Evolutionary conservation across 2,888 invertebrate species (phyloP).

Genomic region (Torymus texanus): DNA sequence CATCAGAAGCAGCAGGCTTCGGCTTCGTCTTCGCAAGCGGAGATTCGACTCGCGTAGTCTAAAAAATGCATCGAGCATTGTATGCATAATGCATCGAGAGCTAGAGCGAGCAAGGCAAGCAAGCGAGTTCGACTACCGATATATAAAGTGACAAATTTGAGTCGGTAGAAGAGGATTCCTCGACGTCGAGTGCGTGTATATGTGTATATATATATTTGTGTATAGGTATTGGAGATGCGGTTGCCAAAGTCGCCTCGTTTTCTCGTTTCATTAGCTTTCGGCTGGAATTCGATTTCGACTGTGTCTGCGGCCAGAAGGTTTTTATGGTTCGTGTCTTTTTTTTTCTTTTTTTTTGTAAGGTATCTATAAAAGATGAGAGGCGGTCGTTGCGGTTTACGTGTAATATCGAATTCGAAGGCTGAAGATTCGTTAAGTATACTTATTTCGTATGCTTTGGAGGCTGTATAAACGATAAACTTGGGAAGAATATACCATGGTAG

Average conservation of each 20-base stretch:
- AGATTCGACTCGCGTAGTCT: slow-evolving; percentile 11
- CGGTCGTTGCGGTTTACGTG: too few relatives aligned
- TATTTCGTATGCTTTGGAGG: too few relatives aligned
- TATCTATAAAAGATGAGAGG: too few relatives aligned
- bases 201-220: too few relatives aligned
- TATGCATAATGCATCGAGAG: slow-evolving; percentile 51
- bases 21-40: too few relatives aligned
- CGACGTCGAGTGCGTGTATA: too few relatives aligned
- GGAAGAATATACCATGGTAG: too few relatives aligned
- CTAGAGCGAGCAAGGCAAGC: background rate
- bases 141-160: slow-evolving; percentile 49
- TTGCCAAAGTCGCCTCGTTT: slow-evolving; percentile 3
- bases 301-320: background rate
- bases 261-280: background rate
- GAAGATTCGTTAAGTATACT: too few relatives aligned
- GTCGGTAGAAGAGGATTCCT: background rate
- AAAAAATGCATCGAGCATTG: slow-evolving; percentile 54
- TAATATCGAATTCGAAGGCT: too few relatives aligned
- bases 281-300: background rate
- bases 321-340: too few relatives aligned
- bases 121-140: background rate
- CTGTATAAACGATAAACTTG: too few relatives aligned
- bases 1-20: slow-evolving; percentile 33
- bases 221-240: background rate
- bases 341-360: too few relatives aligned